phyloP scores from a whole-genome alignment of 2,797 vertebrate species.

The Xiphophorus birchmanni region DNA sequence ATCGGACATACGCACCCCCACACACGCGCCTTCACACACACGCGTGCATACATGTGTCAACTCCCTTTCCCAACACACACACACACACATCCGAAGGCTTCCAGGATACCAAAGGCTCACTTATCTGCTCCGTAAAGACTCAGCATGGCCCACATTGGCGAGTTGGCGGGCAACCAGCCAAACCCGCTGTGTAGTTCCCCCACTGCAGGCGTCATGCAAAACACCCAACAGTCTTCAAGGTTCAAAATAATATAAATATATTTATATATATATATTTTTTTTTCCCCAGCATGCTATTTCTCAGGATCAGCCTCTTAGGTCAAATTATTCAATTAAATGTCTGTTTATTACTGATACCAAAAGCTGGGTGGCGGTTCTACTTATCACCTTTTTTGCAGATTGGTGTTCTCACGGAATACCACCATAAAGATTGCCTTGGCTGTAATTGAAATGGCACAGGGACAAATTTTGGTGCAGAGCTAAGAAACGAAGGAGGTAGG shows the following conservation, averaged over 20 bases:
- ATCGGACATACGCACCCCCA: constrained; percentile 64
- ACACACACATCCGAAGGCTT: constrained; percentile 66
- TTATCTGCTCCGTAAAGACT: constrained; percentile 80
- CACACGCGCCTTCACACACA: constrained; percentile 53
- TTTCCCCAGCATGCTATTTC: constrained; percentile 78
- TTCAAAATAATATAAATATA: constrained; percentile 66
- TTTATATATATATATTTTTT: constrained; percentile 44
- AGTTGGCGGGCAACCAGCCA: constrained; percentile 76
- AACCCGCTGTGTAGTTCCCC: constrained; percentile 69
- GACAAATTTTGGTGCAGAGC: constrained; percentile 84
- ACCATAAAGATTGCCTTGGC: constrained; percentile 86
- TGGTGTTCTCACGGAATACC: constrained; percentile 85
- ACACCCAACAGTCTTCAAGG: constrained; percentile 79
- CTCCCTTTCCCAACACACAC: constrained; percentile 14
- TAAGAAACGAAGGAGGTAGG: constrained; percentile 75
- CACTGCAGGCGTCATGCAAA: constrained; percentile 75
- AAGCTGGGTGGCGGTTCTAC: constrained; percentile 82
- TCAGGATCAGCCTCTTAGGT: constrained; percentile 87
- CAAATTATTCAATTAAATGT: constrained; percentile 91
- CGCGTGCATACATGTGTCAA: constrained; percentile 54
- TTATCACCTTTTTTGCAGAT: constrained; percentile 90
- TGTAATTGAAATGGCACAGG: constrained; percentile 90
- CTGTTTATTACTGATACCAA: constrained; percentile 90
- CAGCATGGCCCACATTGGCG: constrained; percentile 77
- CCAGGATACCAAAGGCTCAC: constrained; percentile 78